Evolutionary conservation across 2,797 vertebrate genomes (phyloP).

Genomic region (Sciaenops ocellatus): DNA sequence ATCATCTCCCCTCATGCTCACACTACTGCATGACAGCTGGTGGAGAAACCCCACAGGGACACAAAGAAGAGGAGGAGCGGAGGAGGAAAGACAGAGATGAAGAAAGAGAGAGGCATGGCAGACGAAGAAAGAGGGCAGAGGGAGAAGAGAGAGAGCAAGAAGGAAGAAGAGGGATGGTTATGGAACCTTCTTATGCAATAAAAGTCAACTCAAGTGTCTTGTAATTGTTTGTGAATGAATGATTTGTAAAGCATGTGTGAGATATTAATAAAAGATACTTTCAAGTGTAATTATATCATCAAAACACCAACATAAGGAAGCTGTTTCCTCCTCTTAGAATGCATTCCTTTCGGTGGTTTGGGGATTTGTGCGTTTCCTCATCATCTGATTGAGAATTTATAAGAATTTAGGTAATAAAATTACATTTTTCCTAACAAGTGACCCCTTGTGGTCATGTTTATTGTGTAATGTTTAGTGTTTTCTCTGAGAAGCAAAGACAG

Average conservation of each 20-base stretch:
- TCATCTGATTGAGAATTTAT: neutral
- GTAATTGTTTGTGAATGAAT: conserved; percentile 29
- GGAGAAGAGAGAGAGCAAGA: conserved; percentile 11
- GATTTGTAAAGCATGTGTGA: conserved; percentile 19
- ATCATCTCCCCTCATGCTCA: conserved; percentile 75
- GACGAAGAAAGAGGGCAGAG: conserved; percentile 1
- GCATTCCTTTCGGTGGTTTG: neutral
- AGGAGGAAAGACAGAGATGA: conserved; percentile 35
- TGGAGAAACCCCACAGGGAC: conserved; percentile 71
- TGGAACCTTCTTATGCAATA: conserved; percentile 28
- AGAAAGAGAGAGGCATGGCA: conserved; percentile 29
- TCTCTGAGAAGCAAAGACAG: neutral
- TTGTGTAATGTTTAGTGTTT: neutral
- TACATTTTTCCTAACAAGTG: neutral
- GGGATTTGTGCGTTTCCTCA: neutral
- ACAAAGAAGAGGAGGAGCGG: conserved; percentile 10
- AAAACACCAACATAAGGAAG: neutral
- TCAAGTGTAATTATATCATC: conserved; percentile 26
- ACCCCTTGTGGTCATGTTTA: conserved; percentile 1
- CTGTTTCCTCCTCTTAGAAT: conserved; percentile 1
- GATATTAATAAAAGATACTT: conserved; percentile 35
- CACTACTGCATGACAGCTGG: conserved; percentile 74
- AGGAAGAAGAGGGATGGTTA: conserved; percentile 10
- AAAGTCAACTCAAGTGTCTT: conserved; percentile 10
- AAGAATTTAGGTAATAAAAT: neutral